These are phyloP conservation scores for Sarcoramphus papa DNA, from an alignment of 2,797 vertebrate species.

Conservation along the genomic window DNA sequence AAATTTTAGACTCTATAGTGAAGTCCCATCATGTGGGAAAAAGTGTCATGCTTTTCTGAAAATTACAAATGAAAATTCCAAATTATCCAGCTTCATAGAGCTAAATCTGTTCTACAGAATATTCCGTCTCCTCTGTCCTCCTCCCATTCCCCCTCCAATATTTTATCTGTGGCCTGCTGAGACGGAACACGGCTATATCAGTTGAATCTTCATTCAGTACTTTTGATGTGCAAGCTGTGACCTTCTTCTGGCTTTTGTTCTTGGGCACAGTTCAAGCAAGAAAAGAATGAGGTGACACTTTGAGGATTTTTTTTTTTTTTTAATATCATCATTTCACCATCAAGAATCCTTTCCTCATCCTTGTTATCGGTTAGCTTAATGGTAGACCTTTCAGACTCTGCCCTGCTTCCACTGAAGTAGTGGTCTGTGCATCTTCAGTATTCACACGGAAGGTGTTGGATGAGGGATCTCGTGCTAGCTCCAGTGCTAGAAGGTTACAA, in stretches of 20 bases:
- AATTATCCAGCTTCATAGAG: neutral
- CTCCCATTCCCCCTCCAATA: neutral
- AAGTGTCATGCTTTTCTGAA: neutral
- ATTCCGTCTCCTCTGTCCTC: neutral
- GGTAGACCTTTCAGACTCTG: neutral
- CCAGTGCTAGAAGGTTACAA: neutral
- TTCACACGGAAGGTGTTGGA: neutral
- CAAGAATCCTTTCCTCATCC: neutral
- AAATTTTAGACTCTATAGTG: neutral
- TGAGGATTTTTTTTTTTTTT: neutral
- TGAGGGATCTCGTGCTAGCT: neutral
- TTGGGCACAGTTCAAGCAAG: neutral
- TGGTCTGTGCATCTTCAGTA: neutral
- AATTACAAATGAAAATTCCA: neutral
- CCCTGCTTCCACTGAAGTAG: neutral
- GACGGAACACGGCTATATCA: neutral
- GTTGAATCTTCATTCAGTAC: neutral
- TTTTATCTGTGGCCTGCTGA: neutral
- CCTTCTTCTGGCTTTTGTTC: conserved; percentile 14
- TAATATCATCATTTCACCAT: neutral
- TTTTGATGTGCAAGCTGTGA: conserved; percentile 11
- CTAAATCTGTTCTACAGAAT: neutral
- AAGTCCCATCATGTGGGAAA: neutral
- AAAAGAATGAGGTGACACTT: neutral
- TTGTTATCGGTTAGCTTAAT: neutral